Evolutionary conservation across 2,888 invertebrate species (phyloP).

Genomic region (Amphipoea oculea): DNA sequence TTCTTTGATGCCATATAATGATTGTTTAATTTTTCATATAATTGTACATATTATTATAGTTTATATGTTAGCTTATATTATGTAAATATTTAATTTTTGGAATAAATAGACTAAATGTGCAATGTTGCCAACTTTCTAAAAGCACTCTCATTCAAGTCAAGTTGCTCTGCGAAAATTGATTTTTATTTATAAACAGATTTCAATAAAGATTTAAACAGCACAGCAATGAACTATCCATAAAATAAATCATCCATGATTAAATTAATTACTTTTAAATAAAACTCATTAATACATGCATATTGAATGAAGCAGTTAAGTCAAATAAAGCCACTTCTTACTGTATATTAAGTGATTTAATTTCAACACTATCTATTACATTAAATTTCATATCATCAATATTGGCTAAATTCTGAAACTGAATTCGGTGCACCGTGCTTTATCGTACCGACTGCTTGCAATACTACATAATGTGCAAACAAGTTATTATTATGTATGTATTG

Average conservation of each 20-base stretch:
- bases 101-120: neutral
- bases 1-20: too few species aligned
- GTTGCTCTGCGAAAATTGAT: neutral
- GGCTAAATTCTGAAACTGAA: constrained; percentile 1
- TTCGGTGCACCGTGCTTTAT: neutral
- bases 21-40: too few species aligned
- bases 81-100: too few species aligned
- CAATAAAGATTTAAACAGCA: neutral
- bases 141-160: neutral
- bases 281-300: neutral
- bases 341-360: neutral
- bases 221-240: neutral
- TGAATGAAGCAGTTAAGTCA: neutral
- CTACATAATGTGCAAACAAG: too few species aligned
- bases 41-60: too few species aligned
- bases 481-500: too few species aligned
- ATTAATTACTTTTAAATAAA: too few species aligned
- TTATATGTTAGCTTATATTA: too few species aligned
- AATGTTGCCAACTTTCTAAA: neutral
- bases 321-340: neutral
- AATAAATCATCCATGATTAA: neutral
- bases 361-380: neutral
- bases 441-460: too few species aligned
- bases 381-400: constrained; percentile 15
- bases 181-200: neutral